These are phyloP conservation scores for Entelurus aequoreus DNA, from an alignment of 2,113 vertebrate species.

Conservation along the genomic window DNA sequence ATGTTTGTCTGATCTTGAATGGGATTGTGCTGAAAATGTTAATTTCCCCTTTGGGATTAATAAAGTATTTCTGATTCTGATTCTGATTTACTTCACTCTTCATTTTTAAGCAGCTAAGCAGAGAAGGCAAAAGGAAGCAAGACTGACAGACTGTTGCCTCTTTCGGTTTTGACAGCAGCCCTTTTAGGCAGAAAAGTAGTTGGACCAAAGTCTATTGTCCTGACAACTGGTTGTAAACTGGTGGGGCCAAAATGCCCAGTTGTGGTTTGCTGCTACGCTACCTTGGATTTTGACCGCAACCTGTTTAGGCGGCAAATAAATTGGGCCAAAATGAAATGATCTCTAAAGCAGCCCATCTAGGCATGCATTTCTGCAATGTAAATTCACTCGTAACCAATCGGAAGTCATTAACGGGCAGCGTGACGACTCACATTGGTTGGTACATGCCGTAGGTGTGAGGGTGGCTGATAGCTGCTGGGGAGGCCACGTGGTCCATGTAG, in stretches of 20 bases:
- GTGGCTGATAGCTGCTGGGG: slow-evolving; percentile 80
- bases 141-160: too few species aligned
- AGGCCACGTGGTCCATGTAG: slow-evolving; percentile 92
- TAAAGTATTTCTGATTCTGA: too few species aligned
- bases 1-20: too few species aligned
- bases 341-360: too few species aligned
- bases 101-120: background rate
- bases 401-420: too few species aligned
- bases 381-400: too few species aligned
- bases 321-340: background rate
- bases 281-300: background rate
- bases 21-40: too few species aligned
- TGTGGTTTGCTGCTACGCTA: background rate
- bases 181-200: background rate
- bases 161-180: too few species aligned
- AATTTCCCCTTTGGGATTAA: too few species aligned
- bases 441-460: slow-evolving; percentile 81
- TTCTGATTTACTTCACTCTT: too few species aligned
- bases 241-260: background rate
- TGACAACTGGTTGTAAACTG: background rate
- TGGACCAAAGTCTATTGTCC: too few species aligned
- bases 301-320: background rate
- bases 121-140: background rate
- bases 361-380: too few species aligned
- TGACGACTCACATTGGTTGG: slow-evolving; percentile 79